Conservation (phyloP, 2,797 vertebrate genomes). For the Anniella stebbinsi region DNA sequence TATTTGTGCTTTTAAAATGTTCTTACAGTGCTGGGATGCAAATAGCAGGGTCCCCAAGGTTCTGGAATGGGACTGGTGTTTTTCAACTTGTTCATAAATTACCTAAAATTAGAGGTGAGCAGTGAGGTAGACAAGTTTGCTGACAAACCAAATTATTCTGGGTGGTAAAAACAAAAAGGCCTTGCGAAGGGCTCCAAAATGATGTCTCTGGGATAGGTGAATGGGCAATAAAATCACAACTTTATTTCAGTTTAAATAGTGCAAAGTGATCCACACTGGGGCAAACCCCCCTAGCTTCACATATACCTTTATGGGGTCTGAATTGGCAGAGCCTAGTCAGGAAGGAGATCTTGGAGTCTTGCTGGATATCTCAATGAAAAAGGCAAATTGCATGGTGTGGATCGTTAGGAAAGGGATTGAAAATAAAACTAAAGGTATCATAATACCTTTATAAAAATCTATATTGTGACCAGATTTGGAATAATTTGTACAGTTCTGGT, state of each 20-base stretch:
- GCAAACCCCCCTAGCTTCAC: no score
- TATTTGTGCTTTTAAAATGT: not conserved
- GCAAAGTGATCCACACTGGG: not conserved
- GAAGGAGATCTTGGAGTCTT: not conserved
- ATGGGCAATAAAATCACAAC: not conserved
- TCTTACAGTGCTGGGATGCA: no score
- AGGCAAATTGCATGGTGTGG: not conserved
- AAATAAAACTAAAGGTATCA: not conserved
- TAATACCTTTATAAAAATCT: not conserved
- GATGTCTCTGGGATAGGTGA: not conserved
- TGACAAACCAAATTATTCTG: not conserved
- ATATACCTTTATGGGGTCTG: not conserved
- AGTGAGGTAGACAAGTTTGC: not conserved
- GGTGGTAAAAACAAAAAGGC: not conserved
- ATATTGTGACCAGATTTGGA: not conserved
- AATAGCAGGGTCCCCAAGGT: no score
- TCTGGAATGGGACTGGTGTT: not conserved
- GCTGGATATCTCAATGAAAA: not conserved
- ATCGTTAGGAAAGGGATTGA: not conserved
- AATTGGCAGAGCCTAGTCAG: not conserved
- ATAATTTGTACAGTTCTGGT: not conserved
- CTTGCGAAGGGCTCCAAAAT: not conserved
- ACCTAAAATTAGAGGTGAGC: not conserved
- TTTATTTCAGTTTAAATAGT: not conserved
- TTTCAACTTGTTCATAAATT: not conserved